Evolutionary conservation across 2,888 invertebrate species (phyloP).

Genomic region (Platypus cylindrus): DNA sequence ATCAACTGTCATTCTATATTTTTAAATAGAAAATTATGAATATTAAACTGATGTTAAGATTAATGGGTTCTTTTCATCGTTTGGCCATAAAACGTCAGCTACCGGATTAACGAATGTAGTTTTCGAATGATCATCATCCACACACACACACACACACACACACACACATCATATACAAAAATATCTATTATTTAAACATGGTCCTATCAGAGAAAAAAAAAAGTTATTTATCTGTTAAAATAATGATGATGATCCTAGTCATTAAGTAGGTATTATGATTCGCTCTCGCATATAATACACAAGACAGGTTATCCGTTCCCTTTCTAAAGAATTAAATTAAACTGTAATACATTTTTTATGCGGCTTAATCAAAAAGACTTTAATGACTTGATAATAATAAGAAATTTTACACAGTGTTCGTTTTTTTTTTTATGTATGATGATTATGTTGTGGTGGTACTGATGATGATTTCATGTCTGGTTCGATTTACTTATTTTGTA

Average conservation of each 20-base stretch:
- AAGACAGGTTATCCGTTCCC: slow-evolving; percentile 5
- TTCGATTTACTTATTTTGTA: too few relatives aligned
- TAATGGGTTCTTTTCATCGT: slow-evolving; percentile 3
- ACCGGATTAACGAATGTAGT: slow-evolving; percentile 6
- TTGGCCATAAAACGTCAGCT: slow-evolving; percentile 3
- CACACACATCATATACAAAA: too few relatives aligned
- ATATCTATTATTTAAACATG: slow-evolving; percentile 5
- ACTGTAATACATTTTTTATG: slow-evolving; percentile 5
- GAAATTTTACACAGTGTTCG: too few relatives aligned
- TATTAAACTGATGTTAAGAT: slow-evolving; percentile 4
- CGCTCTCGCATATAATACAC: slow-evolving; percentile 5
- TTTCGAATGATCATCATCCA: too few relatives aligned
- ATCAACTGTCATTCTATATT: too few relatives aligned
- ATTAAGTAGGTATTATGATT: slow-evolving; percentile 6
- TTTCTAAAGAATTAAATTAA: slow-evolving; percentile 6
- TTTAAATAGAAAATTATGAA: slow-evolving; percentile 3
- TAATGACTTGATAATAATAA: slow-evolving; percentile 10
- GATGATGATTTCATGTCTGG: too few relatives aligned
- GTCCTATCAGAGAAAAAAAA: slow-evolving; percentile 2
- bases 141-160: too few relatives aligned
- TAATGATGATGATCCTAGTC: slow-evolving; percentile 4
- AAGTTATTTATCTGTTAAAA: slow-evolving; percentile 5
- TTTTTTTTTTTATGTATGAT: too few relatives aligned
- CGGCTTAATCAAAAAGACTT: slow-evolving; percentile 4
- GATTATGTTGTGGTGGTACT: too few relatives aligned